phyloP scores from a whole-genome alignment of 2,888 invertebrate species.

The Choreutis nemorana region DNA sequence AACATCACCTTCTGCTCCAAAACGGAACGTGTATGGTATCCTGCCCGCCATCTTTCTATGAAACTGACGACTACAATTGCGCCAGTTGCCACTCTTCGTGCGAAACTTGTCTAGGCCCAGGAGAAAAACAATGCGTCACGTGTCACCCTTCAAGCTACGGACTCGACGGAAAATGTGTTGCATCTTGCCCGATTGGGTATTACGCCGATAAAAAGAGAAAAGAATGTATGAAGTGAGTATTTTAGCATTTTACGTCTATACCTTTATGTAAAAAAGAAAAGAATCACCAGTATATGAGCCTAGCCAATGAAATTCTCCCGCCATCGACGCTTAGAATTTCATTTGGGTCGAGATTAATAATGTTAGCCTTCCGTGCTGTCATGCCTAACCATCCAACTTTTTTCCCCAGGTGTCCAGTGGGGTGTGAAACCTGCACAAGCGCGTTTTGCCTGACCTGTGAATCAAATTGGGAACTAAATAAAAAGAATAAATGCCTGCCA shows the following conservation, averaged over 20 bases:
- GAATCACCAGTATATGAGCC: too few relatives aligned
- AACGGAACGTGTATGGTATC: slow-evolving; percentile 84
- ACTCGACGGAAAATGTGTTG: slow-evolving; percentile 75
- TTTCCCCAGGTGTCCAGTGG: slow-evolving; percentile 70
- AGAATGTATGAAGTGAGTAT: slow-evolving; percentile 77
- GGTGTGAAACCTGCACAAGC: slow-evolving; percentile 78
- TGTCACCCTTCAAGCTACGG: slow-evolving; percentile 78
- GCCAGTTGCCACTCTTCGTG: slow-evolving; percentile 81
- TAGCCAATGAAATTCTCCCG: too few relatives aligned
- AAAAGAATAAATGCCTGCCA: slow-evolving; percentile 78
- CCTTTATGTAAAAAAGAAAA: too few relatives aligned
- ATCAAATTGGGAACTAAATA: slow-evolving; percentile 77
- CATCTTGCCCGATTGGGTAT: slow-evolving; percentile 76
- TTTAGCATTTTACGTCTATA: too few relatives aligned
- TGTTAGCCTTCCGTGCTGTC: too few relatives aligned
- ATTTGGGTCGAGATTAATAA: too few relatives aligned
- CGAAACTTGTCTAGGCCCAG: slow-evolving; percentile 81
- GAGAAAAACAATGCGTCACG: slow-evolving; percentile 80
- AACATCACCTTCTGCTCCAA: slow-evolving; percentile 85
- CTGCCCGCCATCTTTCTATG: slow-evolving; percentile 83
- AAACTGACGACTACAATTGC: slow-evolving; percentile 88
- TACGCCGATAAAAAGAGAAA: slow-evolving; percentile 80
- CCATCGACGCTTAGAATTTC: too few relatives aligned
- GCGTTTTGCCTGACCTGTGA: slow-evolving; percentile 78
- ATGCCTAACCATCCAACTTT: too few relatives aligned